A percentile compares a stretch with the other conserved stretches of the same genome.
These are phyloP conservation scores for Lagopus muta DNA, from an alignment of 2,113 vertebrate genomes.

Conservation along the genomic window DNA sequence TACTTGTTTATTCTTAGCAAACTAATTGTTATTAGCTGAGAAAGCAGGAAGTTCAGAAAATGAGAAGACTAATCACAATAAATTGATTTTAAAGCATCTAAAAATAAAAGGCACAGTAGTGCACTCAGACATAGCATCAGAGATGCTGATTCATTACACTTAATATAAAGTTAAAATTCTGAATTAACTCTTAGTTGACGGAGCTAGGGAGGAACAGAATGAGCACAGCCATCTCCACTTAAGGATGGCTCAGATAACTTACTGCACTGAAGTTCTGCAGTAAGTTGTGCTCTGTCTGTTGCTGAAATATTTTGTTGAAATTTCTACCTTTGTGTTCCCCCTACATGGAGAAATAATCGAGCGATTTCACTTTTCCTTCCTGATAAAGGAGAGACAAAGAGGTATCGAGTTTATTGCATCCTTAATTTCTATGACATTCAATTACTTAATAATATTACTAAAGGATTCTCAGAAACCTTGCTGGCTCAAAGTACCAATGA, in stretches of 20 bases:
- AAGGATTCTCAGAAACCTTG: background rate
- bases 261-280: background rate
- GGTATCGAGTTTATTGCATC: background rate
- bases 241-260: background rate
- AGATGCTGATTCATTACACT: conserved; percentile 33
- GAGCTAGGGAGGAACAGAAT: background rate
- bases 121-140: background rate
- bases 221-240: background rate
- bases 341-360: background rate
- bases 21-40: background rate
- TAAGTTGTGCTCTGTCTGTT: background rate
- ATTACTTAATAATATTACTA: background rate
- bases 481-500: background rate
- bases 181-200: background rate
- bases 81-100: conserved; percentile 50
- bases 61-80: conserved; percentile 34
- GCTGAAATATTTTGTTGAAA: background rate
- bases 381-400: background rate
- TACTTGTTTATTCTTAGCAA: conserved; percentile 40
- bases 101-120: conserved; percentile 33
- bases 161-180: conserved; percentile 18
- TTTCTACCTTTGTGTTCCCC: background rate
- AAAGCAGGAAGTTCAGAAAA: conserved; percentile 53
- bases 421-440: background rate
- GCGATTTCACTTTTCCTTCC: background rate